These are phyloP conservation scores for Hylyphantes graminicola DNA, from an alignment of 1,140 invertebrate species.

Conservation along the genomic window DNA sequence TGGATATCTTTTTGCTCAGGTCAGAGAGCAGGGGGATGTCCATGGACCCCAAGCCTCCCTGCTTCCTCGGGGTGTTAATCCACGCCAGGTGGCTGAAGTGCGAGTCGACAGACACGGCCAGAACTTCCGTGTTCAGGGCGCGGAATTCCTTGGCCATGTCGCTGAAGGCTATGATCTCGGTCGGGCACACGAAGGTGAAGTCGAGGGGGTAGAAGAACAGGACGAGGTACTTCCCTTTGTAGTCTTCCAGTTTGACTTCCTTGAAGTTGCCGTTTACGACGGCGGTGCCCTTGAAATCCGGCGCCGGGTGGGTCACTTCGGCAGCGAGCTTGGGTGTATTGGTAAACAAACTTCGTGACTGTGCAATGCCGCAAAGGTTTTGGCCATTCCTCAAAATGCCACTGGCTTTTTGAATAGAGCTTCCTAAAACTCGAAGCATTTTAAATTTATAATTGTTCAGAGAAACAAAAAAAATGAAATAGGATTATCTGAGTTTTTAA, in stretches of 20 bases:
- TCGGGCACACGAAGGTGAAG: constrained; percentile 91
- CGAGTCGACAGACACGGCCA: constrained; percentile 86
- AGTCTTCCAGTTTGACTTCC: constrained; percentile 72
- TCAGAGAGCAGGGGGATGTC: constrained; percentile 93
- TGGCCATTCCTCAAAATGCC: neutral
- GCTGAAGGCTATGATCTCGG: constrained; percentile 89
- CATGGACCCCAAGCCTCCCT: constrained; percentile 88
- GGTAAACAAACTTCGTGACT: neutral
- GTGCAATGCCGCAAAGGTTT: neutral
- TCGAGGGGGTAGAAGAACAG: constrained; percentile 77
- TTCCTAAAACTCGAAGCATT: neutral
- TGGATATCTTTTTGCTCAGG: constrained; percentile 88
- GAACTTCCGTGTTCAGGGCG: constrained; percentile 74
- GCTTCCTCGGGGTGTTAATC: constrained; percentile 47
- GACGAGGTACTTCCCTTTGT: constrained; percentile 74
- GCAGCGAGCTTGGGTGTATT: constrained; percentile 49
- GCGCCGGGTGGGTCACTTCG: constrained; percentile 69
- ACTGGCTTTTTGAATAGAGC: neutral
- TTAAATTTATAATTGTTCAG: neutral
- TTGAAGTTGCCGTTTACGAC: constrained; percentile 74
- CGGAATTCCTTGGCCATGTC: constrained; percentile 82
- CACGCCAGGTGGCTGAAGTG: constrained; percentile 89
- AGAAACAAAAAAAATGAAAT: too few species aligned
- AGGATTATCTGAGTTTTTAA: too few species aligned
- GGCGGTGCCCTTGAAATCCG: constrained; percentile 72